Percentiles rank a stretch among this genome's conserved stretches.
Evolutionary conservation across 2,113 vertebrate genomes (phyloP).

Genomic region (Danionella cerebrum): DNA sequence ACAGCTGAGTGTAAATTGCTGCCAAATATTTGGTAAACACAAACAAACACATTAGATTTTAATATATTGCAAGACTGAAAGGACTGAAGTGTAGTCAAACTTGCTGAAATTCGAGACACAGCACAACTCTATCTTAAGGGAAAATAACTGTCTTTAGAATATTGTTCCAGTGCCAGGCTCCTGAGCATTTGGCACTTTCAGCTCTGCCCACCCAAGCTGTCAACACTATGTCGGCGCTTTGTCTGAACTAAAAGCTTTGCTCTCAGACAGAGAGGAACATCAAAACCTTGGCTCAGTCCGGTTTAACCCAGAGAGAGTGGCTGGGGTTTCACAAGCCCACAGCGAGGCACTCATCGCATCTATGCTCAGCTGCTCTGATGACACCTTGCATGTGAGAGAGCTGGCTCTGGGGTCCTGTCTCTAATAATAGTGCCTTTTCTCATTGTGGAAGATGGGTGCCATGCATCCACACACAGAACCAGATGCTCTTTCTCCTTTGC

Average conservation of each 20-base stretch:
- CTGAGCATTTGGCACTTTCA: constrained; percentile 18
- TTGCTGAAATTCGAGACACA: neutral
- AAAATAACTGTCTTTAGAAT: neutral
- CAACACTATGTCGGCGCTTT: neutral
- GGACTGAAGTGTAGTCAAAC: too few relatives aligned
- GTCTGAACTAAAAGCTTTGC: constrained; percentile 23
- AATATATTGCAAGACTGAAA: too few relatives aligned
- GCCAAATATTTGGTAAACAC: too few relatives aligned
- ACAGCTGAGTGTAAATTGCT: too few relatives aligned
- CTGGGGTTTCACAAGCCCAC: constrained; percentile 33
- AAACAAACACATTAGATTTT: too few relatives aligned
- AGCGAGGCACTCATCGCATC: constrained; percentile 2
- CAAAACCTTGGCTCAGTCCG: constrained; percentile 10
- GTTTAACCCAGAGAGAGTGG: constrained; percentile 14
- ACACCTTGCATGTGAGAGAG: constrained; percentile 19
- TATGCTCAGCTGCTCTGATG: constrained; percentile 31
- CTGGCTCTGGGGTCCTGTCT: neutral
- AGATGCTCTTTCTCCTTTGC: neutral
- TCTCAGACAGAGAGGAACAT: constrained; percentile 26
- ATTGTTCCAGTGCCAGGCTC: neutral
- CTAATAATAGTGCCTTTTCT: constrained; percentile 33
- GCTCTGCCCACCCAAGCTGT: constrained; percentile 16
- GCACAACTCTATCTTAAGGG: neutral
- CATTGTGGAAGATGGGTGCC: constrained; percentile 17
- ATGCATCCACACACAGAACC: constrained; percentile 5